These are phyloP conservation scores for Girardinus metallicus DNA, from an alignment of 2,797 vertebrate genomes.

Conservation along the genomic window DNA sequence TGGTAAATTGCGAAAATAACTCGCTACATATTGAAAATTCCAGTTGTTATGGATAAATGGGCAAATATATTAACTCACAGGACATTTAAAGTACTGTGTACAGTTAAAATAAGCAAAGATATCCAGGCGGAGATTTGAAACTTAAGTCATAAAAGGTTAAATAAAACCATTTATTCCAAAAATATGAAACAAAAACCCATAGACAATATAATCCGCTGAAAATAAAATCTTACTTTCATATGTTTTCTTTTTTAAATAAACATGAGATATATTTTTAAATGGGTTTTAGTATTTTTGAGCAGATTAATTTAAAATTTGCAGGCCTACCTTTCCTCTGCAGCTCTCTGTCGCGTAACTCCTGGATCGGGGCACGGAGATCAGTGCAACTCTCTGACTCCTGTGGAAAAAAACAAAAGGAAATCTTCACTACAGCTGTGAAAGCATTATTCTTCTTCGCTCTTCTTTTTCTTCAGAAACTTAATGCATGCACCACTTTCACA, in stretches of 20 bases:
- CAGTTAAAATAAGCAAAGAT: too few relatives aligned
- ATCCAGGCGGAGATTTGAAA: too few relatives aligned
- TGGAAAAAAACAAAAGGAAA: conserved; percentile 10
- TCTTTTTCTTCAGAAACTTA: not conserved
- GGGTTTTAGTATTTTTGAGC: not conserved
- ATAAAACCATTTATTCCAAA: too few relatives aligned
- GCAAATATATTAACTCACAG: too few relatives aligned
- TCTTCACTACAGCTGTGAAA: conserved; percentile 22
- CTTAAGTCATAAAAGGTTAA: too few relatives aligned
- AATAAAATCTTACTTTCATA: not conserved
- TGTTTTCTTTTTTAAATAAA: not conserved
- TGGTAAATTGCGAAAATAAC: too few relatives aligned
- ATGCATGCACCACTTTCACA: conserved; percentile 6
- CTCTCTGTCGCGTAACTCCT: conserved; percentile 70
- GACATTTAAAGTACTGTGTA: too few relatives aligned
- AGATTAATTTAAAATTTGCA: too few relatives aligned
- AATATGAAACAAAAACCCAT: too few relatives aligned
- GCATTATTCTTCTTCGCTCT: not conserved
- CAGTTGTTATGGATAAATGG: too few relatives aligned
- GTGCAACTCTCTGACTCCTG: conserved; percentile 72
- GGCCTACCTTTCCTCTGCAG: conserved; percentile 69
- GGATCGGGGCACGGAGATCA: conserved; percentile 70
- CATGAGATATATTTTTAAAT: not conserved
- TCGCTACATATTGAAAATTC: too few relatives aligned
- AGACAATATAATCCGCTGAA: not conserved